Base-by-base conservation (phyloP, 2,797 vertebrate species). In the Benthosema pterotum region DNA sequence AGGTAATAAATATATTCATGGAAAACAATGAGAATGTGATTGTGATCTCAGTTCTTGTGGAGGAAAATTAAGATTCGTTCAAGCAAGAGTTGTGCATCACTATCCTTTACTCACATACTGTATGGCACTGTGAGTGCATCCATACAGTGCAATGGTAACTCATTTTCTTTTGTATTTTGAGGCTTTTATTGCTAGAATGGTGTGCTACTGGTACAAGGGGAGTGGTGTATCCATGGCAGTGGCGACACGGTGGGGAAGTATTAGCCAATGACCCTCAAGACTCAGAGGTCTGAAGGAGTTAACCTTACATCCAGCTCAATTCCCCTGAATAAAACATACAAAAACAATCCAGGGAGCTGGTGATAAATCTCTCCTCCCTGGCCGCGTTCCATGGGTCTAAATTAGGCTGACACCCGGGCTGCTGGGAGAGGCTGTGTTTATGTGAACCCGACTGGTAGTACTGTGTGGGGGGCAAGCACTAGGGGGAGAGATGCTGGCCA, bases 321-420 rank as follows among this genome's bases (percentile, higher is more conserved):
- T 80, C 78, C 73, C 62, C 62, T 56, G 68, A 83, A 88, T 80
- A 83, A 84, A 85, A 83, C 70, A 83, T 72, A 51, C 38, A 66
- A 46, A 81, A 69, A 55, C 71, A 85, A 83, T 80, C 69, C 69
- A 51, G 48, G 74, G 74, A 71, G 58, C 60, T 83, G 83, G 88
- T 88, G 80, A 89, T 89, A 90, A 91, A 92, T 89, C 85, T 92
- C 63, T 74, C 66, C 75, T 87, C 80, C 90, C 76, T 89, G 45
- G 69, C 16, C 72, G 77, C 69, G 79, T 85, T 87, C 90, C 81
- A 82, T 74, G 78, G 83, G 60, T 75, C 76, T 90, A 88, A 91
- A 87, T 78, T 83, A 85, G 71, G 2, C 2, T 80, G 83, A 83
- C 91, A 85, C 73, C 11, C 52, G 78, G 83, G 87, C 74, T 74